Percentiles rank a stretch among this genome's conserved stretches.
Conservation (phyloP, 2,113 vertebrate species). For the Psittacula cyanocephala region DNA sequence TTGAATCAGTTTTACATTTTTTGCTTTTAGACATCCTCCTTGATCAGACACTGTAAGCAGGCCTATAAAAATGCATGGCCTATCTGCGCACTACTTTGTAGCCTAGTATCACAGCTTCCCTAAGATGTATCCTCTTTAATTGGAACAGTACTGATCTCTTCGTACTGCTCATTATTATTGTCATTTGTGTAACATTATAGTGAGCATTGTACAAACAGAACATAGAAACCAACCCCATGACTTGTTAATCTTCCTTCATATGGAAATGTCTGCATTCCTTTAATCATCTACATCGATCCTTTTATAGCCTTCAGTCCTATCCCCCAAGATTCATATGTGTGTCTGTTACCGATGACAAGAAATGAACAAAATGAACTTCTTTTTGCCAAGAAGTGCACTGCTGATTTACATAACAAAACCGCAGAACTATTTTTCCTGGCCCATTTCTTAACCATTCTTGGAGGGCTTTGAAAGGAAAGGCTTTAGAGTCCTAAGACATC, state of each 20-base stretch:
- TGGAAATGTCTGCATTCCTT: neutral
- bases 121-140: conserved; percentile 20
- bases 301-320: neutral
- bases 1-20: neutral
- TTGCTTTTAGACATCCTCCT: neutral
- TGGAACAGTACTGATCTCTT: neutral
- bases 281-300: neutral
- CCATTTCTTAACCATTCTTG: neutral
- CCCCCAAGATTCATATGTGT: neutral
- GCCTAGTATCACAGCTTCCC: neutral
- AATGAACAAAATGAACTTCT: neutral
- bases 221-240: neutral
- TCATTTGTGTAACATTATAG: neutral
- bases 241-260: neutral
- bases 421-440: neutral
- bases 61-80: neutral
- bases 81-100: neutral
- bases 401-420: neutral
- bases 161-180: neutral
- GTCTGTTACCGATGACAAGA: neutral
- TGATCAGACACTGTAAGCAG: neutral
- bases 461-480: neutral
- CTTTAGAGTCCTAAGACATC: neutral
- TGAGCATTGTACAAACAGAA: neutral
- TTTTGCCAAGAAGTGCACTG: neutral